Conservation (phyloP, 1,140 invertebrate species). For the Yoshiicerus persimilis region DNA sequence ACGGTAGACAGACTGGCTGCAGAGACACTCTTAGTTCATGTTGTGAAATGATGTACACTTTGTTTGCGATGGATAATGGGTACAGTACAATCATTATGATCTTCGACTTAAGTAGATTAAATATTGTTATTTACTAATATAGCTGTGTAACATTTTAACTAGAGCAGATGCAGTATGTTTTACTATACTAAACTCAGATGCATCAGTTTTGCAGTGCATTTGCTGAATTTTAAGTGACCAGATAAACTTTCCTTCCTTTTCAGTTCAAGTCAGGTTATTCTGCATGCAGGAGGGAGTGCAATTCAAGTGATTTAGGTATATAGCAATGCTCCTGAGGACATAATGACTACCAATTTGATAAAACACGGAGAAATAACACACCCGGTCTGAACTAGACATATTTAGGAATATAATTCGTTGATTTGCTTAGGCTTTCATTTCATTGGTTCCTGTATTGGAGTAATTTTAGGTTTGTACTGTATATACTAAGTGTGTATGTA, state of each 20-base stretch:
- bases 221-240: background rate
- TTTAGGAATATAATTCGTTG: background rate
- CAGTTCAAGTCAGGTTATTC: background rate
- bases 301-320: background rate
- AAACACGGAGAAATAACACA: no score
- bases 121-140: background rate
- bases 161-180: no score
- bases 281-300: background rate
- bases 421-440: background rate
- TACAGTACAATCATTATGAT: slow-evolving; percentile 23
- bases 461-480: background rate
- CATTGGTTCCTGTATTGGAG: background rate
- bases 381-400: no score
- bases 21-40: background rate
- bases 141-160: background rate
- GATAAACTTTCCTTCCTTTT: background rate
- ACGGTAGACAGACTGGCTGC: background rate
- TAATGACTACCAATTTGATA: no score
- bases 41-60: background rate
- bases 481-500: background rate
- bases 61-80: background rate
- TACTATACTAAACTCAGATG: no score
- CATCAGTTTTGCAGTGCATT: no score
- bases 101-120: background rate
- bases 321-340: background rate